Conservation (phyloP, 2,113 vertebrate genomes). For the Zapus hudsonius region DNA sequence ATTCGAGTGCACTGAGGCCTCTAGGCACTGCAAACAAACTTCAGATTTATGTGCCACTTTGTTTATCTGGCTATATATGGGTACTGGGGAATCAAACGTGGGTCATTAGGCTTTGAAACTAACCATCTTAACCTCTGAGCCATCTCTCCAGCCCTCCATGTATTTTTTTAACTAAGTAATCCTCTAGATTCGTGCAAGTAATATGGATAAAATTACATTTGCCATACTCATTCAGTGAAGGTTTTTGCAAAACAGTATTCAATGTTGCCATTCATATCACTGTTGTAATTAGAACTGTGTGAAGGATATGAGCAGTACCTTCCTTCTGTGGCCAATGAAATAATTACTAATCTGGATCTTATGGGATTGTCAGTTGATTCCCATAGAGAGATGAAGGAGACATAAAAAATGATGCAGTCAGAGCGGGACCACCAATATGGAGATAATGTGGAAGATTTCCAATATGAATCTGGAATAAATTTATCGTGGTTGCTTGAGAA, state of each 20-base stretch:
- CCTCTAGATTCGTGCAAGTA: neutral
- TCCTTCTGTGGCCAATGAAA: neutral
- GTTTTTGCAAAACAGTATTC: neutral
- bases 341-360: neutral
- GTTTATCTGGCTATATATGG: too few species aligned
- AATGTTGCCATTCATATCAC: neutral
- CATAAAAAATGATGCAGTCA: neutral
- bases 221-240: neutral
- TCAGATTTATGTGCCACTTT: too few species aligned
- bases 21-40: too few species aligned
- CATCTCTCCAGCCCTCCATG: too few species aligned
- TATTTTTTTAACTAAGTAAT: constrained; percentile 29
- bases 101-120: too few species aligned
- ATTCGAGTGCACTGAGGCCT: too few species aligned
- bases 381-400: neutral
- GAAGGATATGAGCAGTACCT: neutral
- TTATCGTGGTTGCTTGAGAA: constrained; percentile 54
- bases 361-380: constrained; percentile 30
- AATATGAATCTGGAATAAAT: constrained; percentile 44
- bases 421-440: neutral
- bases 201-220: neutral
- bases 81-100: too few species aligned
- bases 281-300: neutral
- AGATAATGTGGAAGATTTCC: constrained; percentile 26
- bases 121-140: too few species aligned